Evolutionary conservation across 2,113 vertebrate species (phyloP), one percentile per base, ranked within the genome.

Genomic region (Tyto alba): DNA sequence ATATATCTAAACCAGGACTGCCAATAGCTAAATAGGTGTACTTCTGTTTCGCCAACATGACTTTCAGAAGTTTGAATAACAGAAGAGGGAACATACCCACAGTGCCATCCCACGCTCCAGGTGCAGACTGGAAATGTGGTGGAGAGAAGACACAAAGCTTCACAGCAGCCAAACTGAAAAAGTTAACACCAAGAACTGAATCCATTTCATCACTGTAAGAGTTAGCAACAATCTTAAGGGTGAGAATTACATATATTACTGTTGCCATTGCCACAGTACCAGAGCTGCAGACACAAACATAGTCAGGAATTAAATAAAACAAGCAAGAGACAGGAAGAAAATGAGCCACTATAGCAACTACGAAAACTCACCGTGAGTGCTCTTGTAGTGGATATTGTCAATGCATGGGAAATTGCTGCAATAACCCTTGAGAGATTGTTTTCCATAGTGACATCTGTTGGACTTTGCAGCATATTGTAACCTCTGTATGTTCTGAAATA

Each of bases 61-160:
- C 94, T 95, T 43, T 96, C 53, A 72, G 97, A 97, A 69, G 94
- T 64, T 73, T 93, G 53, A 56, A 53, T 36, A 85, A 89, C 55
- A 29, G 96, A 95, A 55, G 96, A 97, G 90, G 88, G 97, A 85
- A 99, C 98, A 34, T 99, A 99, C 94, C 99, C 99, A 52, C 99
- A 99, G 81, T 99, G 99, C 99, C 99, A 99, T 50, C 99, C 99
- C 77, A 98, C 89, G 50, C 98, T 99, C 99, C 99, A 99, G 18
- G 97, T 98, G 94, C 99, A 99, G 27, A 99, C 98, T 22, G 99
- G 99, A 90, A 98, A 99, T 5, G 98, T 96, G 26, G 96, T 94
- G 26, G 99, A 99, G 30, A 99, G 98, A 74, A 99, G 98, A 91
- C 98, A 99, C 82, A 99, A 93, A 30, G 99, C 99, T 98, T 99